Evolutionary conservation across 2,888 invertebrate species (phyloP).

Genomic region (Myopa tessellatipennis): DNA sequence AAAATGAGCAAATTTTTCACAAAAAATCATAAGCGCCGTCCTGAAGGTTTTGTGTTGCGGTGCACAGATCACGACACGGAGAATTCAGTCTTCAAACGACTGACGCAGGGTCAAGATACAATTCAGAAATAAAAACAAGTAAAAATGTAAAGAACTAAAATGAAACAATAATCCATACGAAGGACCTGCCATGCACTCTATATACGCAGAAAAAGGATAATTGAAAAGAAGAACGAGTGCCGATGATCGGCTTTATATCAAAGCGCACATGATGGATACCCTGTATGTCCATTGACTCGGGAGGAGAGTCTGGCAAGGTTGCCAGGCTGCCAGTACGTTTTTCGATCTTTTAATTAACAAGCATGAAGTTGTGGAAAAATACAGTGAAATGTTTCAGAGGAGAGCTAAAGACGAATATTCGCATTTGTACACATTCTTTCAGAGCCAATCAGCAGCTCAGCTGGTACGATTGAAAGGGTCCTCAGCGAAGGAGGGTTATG

Average conservation of each 20-base stretch:
- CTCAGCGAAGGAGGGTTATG: constrained; percentile 32
- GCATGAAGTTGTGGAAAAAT: constrained; percentile 57
- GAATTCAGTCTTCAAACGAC: constrained; percentile 16
- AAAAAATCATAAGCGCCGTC: constrained; percentile 53
- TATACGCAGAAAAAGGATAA: constrained; percentile 32
- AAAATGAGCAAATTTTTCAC: constrained; percentile 51
- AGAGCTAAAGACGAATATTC: neutral
- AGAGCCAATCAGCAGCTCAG: constrained; percentile 29
- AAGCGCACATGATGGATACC: constrained; percentile 41
- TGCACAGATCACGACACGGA: constrained; percentile 21
- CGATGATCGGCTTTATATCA: constrained; percentile 45
- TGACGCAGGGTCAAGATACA: constrained; percentile 1
- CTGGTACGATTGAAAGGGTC: constrained; percentile 16
- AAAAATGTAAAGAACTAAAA: too few species aligned
- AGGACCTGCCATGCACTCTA: constrained; percentile 11
- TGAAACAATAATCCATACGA: neutral
- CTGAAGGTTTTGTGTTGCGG: neutral
- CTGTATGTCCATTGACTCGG: neutral
- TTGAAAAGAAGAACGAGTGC: constrained; percentile 31
- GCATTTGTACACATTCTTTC: neutral
- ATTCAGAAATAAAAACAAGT: neutral
- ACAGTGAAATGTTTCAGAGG: constrained; percentile 1
- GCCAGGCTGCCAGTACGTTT: constrained; percentile 41
- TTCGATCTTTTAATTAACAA: constrained; percentile 56
- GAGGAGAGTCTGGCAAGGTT: constrained; percentile 45